A percentile compares a stretch with the other conserved stretches of the same genome.
phyloP scores from a whole-genome alignment of 2,797 vertebrate species.

The Bradypodion pumilum region DNA sequence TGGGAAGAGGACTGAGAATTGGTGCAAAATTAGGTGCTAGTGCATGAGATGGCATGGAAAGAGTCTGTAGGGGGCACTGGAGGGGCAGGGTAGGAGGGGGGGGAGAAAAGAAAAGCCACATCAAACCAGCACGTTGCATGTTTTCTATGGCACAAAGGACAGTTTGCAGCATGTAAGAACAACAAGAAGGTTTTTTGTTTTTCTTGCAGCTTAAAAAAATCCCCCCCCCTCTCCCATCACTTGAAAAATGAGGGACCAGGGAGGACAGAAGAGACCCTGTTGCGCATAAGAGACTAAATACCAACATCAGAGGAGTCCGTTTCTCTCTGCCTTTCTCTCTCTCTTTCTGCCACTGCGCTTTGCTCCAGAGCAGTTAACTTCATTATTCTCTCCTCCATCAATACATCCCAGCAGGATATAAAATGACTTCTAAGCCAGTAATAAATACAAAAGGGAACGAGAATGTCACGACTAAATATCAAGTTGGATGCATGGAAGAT shows the following conservation, averaged over 20 bases:
- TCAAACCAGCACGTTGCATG: slow-evolving; percentile 51
- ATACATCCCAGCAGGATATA: slow-evolving; percentile 81
- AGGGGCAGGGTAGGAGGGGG: slow-evolving; percentile 52
- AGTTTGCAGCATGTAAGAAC: slow-evolving; percentile 33
- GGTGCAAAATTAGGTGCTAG: slow-evolving; percentile 61
- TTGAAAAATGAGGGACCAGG: slow-evolving; percentile 21
- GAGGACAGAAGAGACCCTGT: slow-evolving; percentile 57
- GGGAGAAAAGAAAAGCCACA: neutral
- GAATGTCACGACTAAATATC: slow-evolving; percentile 73
- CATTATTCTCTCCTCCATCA: slow-evolving; percentile 80
- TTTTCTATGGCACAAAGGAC: slow-evolving; percentile 50
- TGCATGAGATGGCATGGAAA: slow-evolving; percentile 57
- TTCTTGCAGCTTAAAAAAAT: accelerated
- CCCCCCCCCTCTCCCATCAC: too few species aligned
- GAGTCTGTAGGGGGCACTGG: slow-evolving; percentile 51
- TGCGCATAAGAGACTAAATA: slow-evolving; percentile 65
- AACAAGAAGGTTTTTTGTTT: slow-evolving; percentile 9
- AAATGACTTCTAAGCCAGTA: slow-evolving; percentile 79
- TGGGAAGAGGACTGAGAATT: slow-evolving; percentile 58
- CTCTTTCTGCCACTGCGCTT: slow-evolving; percentile 66
- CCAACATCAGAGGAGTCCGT: slow-evolving; percentile 73
- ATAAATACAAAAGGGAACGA: slow-evolving; percentile 79
- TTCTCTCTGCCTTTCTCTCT: slow-evolving; percentile 73
- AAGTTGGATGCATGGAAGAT: slow-evolving; percentile 53
- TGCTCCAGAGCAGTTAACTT: slow-evolving; percentile 68